These are phyloP conservation scores for Pterocles orientalis DNA, from an alignment of 2,113 vertebrate species.

Conservation along the genomic window DNA sequence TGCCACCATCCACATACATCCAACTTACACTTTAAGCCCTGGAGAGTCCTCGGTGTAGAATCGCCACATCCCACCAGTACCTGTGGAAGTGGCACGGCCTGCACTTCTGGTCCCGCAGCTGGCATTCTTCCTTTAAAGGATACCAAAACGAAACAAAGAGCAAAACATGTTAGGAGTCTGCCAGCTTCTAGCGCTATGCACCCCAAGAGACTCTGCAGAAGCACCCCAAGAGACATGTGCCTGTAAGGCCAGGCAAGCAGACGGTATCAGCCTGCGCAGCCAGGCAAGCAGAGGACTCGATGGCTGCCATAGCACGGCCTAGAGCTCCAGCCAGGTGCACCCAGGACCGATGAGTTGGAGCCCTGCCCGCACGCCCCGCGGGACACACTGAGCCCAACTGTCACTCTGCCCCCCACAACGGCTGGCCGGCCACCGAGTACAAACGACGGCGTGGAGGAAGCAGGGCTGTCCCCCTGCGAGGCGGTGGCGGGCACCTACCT, in stretches of 20 bases:
- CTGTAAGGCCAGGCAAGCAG: not conserved
- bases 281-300: not conserved
- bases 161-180: accelerated
- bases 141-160: not conserved
- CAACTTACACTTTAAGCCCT: constrained; percentile 97
- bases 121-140: constrained; percentile 85
- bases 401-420: not conserved
- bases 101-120: constrained; percentile 92
- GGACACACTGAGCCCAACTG: not conserved
- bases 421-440: not conserved
- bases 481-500: constrained; percentile 69
- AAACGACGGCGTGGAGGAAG: accelerated
- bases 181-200: not conserved
- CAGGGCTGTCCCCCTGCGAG: no score
- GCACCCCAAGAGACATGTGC: no score
- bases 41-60: constrained; percentile 99
- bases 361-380: not conserved
- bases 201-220: not conserved
- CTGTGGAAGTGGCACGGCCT: constrained; percentile 90
- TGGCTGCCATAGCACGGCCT: accelerated
- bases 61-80: constrained; percentile 98
- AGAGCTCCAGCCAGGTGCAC: not conserved
- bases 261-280: no score
- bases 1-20: accelerated
- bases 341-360: accelerated